A percentile compares a stretch with the other conserved stretches of the same genome.
Evolutionary conservation across 2,797 vertebrate species (phyloP).

Genomic region (Podarcis siculus): DNA sequence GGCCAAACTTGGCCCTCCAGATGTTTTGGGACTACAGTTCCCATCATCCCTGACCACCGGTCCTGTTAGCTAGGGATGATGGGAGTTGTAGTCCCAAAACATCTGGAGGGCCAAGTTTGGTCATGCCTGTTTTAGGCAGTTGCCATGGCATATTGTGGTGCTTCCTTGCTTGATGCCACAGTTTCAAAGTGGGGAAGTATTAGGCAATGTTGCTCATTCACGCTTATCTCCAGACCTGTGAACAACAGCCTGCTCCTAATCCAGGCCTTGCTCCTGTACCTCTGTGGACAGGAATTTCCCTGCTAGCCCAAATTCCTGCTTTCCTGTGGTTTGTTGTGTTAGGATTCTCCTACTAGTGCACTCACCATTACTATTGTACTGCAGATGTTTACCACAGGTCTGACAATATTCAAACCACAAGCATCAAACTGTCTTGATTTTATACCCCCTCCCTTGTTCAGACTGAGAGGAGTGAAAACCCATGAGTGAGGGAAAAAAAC

Average conservation of each 20-base stretch:
- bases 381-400: constrained; percentile 50
- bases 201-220: not conserved
- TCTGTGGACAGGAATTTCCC: not conserved
- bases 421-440: constrained; percentile 45
- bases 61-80: too few species aligned
- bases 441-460: constrained; percentile 12
- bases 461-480: not conserved
- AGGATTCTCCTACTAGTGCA: not conserved
- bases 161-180: too few species aligned
- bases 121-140: too few species aligned
- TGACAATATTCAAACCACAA: not conserved
- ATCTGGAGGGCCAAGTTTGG: too few species aligned
- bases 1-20: too few species aligned
- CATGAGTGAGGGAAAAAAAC: too few species aligned
- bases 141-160: too few species aligned
- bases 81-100: too few species aligned
- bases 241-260: too few species aligned
- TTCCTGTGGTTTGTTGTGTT: not conserved
- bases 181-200: not conserved
- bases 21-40: too few species aligned
- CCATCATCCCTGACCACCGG: too few species aligned
- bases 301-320: not conserved
- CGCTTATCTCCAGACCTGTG: too few species aligned
- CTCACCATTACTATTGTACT: not conserved
- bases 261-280: not conserved